Conservation (phyloP, 2,888 invertebrate genomes). For the Lysandra coridon region DNA sequence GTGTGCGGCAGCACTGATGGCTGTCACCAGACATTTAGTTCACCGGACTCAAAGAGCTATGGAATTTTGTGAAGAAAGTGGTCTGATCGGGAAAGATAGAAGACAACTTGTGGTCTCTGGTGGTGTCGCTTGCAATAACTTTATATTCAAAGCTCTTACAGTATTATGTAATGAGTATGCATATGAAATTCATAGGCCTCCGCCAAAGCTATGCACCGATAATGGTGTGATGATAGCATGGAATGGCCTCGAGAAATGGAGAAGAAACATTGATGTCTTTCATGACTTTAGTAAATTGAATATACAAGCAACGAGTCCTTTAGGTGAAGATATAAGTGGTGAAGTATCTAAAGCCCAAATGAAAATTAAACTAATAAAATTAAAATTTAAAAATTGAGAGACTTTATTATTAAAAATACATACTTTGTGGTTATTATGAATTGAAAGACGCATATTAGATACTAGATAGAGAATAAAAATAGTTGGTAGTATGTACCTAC, state of each 20-base stretch:
- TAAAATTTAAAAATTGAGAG: conserved; percentile 49
- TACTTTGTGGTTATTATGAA: background rate
- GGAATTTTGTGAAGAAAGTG: conserved; percentile 83
- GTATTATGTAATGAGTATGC: conserved; percentile 84
- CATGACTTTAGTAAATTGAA: conserved; percentile 83
- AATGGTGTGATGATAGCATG: conserved; percentile 99
- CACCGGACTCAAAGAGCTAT: conserved; percentile 93
- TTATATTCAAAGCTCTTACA: conserved; percentile 85
- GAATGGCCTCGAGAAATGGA: conserved; percentile 95
- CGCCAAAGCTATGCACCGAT: conserved; percentile 94
- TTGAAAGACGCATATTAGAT: no score
- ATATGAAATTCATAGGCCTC: conserved; percentile 87
- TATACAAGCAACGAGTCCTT: conserved; percentile 80
- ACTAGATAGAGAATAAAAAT: no score
- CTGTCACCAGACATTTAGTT: conserved; percentile 88
- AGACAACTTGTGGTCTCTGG: conserved; percentile 92
- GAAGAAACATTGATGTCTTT: conserved; percentile 71
- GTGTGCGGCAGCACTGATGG: conserved; percentile 91
- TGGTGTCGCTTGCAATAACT: conserved; percentile 97
- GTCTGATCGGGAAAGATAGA: conserved; percentile 83
- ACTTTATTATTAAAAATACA: background rate
- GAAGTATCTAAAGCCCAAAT: conserved; percentile 81
- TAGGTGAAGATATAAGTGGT: conserved; percentile 83
- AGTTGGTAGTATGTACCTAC: no score
- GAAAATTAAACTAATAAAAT: conserved; percentile 62